Evolutionary conservation across 2,113 vertebrate species (phyloP), one percentile per base, ranked within the genome.

Genomic region (Isurus oxyrinchus): DNA sequence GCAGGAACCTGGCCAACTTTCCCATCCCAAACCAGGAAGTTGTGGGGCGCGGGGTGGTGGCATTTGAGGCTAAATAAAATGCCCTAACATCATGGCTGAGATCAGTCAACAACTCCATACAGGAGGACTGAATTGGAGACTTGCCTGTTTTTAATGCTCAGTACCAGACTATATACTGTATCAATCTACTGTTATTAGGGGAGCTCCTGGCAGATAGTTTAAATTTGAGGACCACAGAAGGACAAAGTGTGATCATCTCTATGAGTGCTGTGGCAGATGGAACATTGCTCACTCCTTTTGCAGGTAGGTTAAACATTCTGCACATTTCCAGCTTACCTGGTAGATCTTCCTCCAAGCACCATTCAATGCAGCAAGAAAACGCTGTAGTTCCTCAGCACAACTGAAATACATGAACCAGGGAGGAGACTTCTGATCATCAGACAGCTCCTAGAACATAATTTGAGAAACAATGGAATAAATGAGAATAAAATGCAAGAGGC

Each of bases 331-430:
- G 3, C 96, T 96, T 97, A 99, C 99, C 98, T 99, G 98, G 97
- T 98, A 99, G 97, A 99, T 97, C 96, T 97, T 97, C 97, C 97
- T 98, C 99, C 99, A 99, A 0, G 97, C 97, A 0, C 76, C 3
- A 0, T 97, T 97, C 96, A 99, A 97, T 0, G 97, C 98, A 0
- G 97, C 97, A 86, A 99, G 97, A 96, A 99, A 98, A n/a, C 99
- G 98, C 97, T 99, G 98, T 97, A 99, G 98, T 96, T 99, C 99
- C 0, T 97, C 98, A 96, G 98, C 97, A 96, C 99, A 98, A 96
- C 99, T 99, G 97, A 99, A 98, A 97, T 99, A 99, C 97, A 99
- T 97, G 81, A 99, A 98, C 99, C 99, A 99, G 0, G 99, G 98
- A 0, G 98, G 98, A 27, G 98, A 98, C 88, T 98, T 96, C 59